Evolutionary conservation across 2,113 vertebrate species (phyloP), one percentile per base, ranked within the genome.

Genomic region (Tyrannus savana): DNA sequence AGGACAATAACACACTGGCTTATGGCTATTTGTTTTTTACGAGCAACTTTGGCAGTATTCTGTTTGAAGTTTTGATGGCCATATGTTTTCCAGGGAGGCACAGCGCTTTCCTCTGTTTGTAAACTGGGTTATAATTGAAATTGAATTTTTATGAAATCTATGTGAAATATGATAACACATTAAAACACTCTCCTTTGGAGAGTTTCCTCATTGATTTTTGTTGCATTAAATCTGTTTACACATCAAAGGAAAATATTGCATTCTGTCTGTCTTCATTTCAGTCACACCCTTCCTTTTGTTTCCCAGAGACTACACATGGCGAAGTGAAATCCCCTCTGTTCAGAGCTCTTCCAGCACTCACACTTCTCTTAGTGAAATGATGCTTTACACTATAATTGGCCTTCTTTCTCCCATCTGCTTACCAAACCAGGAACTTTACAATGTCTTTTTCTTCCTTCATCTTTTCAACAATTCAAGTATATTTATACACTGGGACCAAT

Each of bases 81-180:
- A 97, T 96, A 97, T 95, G 96, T 96, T 96, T 97, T 96, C 96
- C 95, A 87, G 77, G 89, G 94, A 96, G 95, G 75, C 95, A 60
- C 83, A 96, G 88, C 17, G 2, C 75, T 92, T 87, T 58, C 76
- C 77, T 76, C 90, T 90, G 78, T 96, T 97, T 96, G 95, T 94
- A 96, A 97, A 97, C 92, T 89, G 81, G 58, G 92, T 96, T 95
- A 94, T 97, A 97, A 96, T 96, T 97, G 97, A 97, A 97, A 97
- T 95, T 95, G 97, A 97, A 88, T 96, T 96, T 97, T 97, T 95
- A 96, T 94, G 92, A 93, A 96, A 95, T 96, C 95, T 71, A 88
- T 78, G 89, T 97, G 96, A 97, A 96, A 96, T 96, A 96, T 96
- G 95, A 96, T 96, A 97, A 91, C 92, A 60, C 93, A 97, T 95